Percentiles rank a stretch among this genome's conserved stretches.
These are phyloP conservation scores for Hozukius guyotensis DNA, from an alignment of 2,797 vertebrate species.

Conservation along the genomic window DNA sequence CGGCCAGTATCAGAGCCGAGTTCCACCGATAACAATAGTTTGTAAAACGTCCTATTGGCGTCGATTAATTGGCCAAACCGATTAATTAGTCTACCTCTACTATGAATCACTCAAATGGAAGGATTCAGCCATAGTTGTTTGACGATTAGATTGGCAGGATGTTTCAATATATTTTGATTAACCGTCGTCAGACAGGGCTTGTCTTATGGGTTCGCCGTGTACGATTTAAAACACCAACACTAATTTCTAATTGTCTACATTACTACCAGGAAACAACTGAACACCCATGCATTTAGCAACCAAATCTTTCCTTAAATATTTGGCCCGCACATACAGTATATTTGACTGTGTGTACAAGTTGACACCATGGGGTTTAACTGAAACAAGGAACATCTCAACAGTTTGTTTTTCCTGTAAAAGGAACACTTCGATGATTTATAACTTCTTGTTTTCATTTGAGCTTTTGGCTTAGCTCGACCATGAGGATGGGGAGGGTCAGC, in stretches of 20 bases:
- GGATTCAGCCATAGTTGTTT: background rate
- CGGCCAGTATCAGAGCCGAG: too few relatives aligned
- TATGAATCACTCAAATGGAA: background rate
- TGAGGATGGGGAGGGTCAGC: conserved; percentile 56
- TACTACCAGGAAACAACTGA: background rate
- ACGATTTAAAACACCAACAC: background rate
- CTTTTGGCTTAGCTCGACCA: conserved; percentile 15
- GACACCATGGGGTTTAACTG: background rate
- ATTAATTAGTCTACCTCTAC: too few relatives aligned
- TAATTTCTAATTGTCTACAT: background rate
- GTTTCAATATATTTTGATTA: background rate
- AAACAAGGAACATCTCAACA: background rate
- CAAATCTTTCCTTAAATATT: fast-evolving
- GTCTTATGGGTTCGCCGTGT: background rate
- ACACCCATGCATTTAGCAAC: background rate
- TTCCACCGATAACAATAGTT: too few relatives aligned
- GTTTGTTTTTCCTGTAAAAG: conserved; percentile 36
- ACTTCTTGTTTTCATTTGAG: conserved; percentile 65
- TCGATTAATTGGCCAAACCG: too few relatives aligned
- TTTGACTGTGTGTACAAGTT: background rate
- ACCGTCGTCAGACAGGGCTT: background rate
- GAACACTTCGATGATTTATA: conserved; percentile 58
- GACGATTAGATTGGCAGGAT: background rate
- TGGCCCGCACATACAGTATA: background rate
- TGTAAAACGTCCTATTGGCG: too few relatives aligned